Base-by-base conservation (phyloP, 1,140 invertebrate genomes). In the Maconellicoccus hirsutus region DNA sequence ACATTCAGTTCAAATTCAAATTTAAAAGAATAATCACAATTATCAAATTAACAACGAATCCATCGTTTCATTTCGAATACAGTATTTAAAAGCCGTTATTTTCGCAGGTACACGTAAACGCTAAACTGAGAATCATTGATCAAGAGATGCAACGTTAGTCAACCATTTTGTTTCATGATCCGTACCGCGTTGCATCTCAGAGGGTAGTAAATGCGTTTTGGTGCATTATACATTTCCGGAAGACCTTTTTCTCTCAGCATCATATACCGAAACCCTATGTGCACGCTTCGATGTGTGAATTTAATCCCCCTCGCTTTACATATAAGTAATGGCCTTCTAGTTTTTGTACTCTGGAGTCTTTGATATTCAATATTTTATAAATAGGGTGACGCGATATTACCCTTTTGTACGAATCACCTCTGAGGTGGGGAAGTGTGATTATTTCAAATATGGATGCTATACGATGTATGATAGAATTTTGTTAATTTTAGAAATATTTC, bases 311-410 rank as follows among this genome's bases (percentile, higher is more conserved):
- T 52, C 42, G 42, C n/a, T 52, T 52, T 52, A 19, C 3, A 16
- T 19, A 52, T 19, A 52, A 14, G n/a, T 52, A 52, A 52, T 52
- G 42, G 42, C 42, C 42, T 52, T 52, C 42, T 52, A 52, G 42
- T 52, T 52, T 52, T 52, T 52, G 16, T 52, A 16, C 42, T 52
- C 10, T 16, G 42, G 42, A 52, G 42, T 52, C 12, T 19, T 52
- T 52, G 42, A 52, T 52, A 52, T 52, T 52, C 42, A 52, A 52
- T 52, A 52, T 52, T 52, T 33, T 52, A 52, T 52, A 52, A 52
- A 52, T 52, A 19, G 42, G n/a, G 42, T 52, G 42, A 52, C 42
- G 29, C 29, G 42, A 16, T 52, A 52, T 52, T 52, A 52, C 42
- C 42, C 42, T 16, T 52, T 52, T 52, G 42, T 52, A 52, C 10